phyloP scores from a whole-genome alignment of 2,797 vertebrate species.

The Argya squamiceps region DNA sequence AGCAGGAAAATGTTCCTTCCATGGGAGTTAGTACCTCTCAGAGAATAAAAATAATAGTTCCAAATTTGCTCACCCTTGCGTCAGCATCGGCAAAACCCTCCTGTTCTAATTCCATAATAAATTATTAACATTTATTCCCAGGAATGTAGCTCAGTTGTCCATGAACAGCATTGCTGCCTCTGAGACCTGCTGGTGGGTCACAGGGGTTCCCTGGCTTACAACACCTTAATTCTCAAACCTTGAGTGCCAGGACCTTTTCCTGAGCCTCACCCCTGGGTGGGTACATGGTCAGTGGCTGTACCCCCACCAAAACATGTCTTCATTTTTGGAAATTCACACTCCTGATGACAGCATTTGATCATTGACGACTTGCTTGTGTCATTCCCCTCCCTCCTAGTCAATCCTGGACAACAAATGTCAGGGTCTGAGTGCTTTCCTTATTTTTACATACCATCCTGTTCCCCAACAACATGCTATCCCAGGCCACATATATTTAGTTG shows the following conservation, averaged over 20 bases:
- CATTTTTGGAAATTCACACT: neutral
- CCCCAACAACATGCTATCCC: constrained; percentile 11
- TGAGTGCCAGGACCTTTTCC: neutral
- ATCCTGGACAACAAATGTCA: neutral
- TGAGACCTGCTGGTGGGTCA: neutral
- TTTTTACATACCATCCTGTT: constrained; percentile 53
- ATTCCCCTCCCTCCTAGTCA: too few species aligned
- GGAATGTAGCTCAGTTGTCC: neutral
- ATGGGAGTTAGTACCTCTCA: constrained; percentile 13
- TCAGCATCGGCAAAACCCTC: neutral
- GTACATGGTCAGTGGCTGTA: fast-evolving
- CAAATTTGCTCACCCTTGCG: neutral
- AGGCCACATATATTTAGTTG: neutral
- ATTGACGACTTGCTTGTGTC: neutral
- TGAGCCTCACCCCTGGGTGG: neutral
- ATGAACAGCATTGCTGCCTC: neutral
- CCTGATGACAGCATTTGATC: neutral
- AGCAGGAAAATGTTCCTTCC: constrained; percentile 58
- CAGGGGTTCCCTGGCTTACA: neutral
- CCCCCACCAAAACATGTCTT: fast-evolving
- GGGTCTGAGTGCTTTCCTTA: constrained; percentile 10
- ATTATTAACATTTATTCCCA: neutral
- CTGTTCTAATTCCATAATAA: neutral
- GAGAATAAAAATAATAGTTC: constrained; percentile 18
- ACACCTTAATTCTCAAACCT: neutral